A percentile compares a stretch with the other conserved stretches of the same genome.
phyloP scores from a whole-genome alignment of 2,797 vertebrate genomes.

The Discoglossus pictus region DNA sequence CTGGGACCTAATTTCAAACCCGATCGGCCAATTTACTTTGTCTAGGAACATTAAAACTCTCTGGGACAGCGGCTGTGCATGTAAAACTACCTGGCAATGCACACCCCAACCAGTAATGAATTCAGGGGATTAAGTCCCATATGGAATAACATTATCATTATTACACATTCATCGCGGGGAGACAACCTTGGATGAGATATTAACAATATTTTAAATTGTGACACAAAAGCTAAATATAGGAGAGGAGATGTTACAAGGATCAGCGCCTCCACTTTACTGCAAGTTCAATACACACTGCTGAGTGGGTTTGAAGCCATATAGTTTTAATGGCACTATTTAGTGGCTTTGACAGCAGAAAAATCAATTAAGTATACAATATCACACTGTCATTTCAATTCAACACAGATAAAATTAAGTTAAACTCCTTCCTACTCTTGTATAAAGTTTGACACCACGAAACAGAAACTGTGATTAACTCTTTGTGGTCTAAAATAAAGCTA shows the following conservation, averaged over 20 bases:
- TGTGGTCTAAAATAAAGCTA: too few species aligned
- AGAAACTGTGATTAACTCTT: slow-evolving; percentile 17
- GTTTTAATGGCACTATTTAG: slow-evolving; percentile 49
- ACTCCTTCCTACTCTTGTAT: slow-evolving; percentile 21
- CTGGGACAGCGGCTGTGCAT: too few species aligned
- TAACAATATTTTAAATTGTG: slow-evolving; percentile 43
- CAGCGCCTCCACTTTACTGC: slow-evolving; percentile 48
- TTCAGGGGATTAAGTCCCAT: not conserved
- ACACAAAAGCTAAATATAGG: slow-evolving; percentile 49
- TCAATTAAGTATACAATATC: slow-evolving; percentile 53
- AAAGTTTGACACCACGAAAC: slow-evolving; percentile 23
- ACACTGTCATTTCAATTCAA: slow-evolving; percentile 49
- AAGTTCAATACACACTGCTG: slow-evolving; percentile 51
- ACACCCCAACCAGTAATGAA: too few species aligned
- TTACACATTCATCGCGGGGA: slow-evolving; percentile 27
- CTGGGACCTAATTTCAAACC: too few species aligned
- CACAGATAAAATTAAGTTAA: slow-evolving; percentile 48
- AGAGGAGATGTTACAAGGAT: slow-evolving; percentile 45
- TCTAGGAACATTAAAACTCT: too few species aligned
- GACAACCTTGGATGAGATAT: slow-evolving; percentile 18
- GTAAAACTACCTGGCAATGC: too few species aligned
- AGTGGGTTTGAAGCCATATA: slow-evolving; percentile 47
- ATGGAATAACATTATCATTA: slow-evolving; percentile 4
- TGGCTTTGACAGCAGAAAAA: slow-evolving; percentile 49
- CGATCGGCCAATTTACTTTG: too few species aligned